Conservation (phyloP, 2,113 vertebrate genomes). For the Bos taurus region ARS-UCD2.0 NC_037342.1:72549001-72549500, state of each 20-base stretch:
- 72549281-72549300: not conserved
- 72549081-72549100: not conserved
- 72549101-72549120: not conserved
- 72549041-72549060: not conserved
- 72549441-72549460: fast-evolving
- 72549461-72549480: not conserved
- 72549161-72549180: not conserved
- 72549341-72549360: not conserved
- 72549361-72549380: not conserved
- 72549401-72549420: not conserved
- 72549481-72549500: not conserved
- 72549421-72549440: not conserved
- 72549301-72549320: not conserved
- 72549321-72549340: not conserved
- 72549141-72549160: not conserved
- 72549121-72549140: not conserved
- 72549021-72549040: not conserved
- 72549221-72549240: not conserved
- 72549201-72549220: not conserved
- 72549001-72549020: not conserved
- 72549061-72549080: not conserved
- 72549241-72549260: not conserved
- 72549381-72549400: not conserved
- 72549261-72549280: not conserved
- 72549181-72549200: fast-evolving